A percentile compares a stretch with the other conserved stretches of the same genome.
These are phyloP conservation scores for Geophilus truncorum DNA, from an alignment of 2,888 invertebrate genomes.

Conservation along the genomic window DNA sequence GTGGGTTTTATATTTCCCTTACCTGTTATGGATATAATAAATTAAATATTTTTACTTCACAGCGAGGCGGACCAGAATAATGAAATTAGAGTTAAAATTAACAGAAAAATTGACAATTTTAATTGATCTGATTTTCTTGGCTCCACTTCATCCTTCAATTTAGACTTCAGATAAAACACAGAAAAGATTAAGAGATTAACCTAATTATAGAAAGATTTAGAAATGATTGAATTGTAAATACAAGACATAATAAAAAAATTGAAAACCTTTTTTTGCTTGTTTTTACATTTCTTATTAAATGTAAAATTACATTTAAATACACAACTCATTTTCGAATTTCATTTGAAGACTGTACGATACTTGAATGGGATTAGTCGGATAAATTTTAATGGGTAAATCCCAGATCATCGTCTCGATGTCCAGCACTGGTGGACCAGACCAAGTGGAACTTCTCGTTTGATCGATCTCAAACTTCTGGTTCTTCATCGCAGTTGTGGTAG, in stretches of 20 bases:
- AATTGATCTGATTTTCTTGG: slow-evolving; percentile 95
- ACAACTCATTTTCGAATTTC: slow-evolving; percentile 32
- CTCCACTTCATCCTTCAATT: slow-evolving; percentile 59
- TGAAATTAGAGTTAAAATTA: background rate
- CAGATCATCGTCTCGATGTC: slow-evolving; percentile 98
- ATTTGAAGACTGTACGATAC: slow-evolving; percentile 33
- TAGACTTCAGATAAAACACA: background rate
- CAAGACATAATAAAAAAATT: background rate
- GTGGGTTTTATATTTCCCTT: background rate
- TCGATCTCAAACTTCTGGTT: slow-evolving; percentile 53
- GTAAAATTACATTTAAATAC: background rate
- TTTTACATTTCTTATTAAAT: background rate
- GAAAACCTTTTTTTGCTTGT: background rate
- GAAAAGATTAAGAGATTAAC: background rate
- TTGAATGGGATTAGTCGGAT: slow-evolving; percentile 71
- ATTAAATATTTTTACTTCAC: background rate
- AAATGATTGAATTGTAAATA: background rate
- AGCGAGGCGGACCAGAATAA: slow-evolving; percentile 23
- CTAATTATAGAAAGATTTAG: background rate
- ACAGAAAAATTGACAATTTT: slow-evolving; percentile 49
- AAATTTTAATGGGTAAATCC: slow-evolving; percentile 92
- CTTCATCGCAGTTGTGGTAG: slow-evolving; percentile 55
- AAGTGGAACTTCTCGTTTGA: slow-evolving; percentile 56
- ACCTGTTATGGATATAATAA: background rate
- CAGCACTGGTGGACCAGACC: slow-evolving; percentile 78